Evolutionary conservation across 1,140 invertebrate genomes (phyloP).

Genomic region (Tribolium madens): DNA sequence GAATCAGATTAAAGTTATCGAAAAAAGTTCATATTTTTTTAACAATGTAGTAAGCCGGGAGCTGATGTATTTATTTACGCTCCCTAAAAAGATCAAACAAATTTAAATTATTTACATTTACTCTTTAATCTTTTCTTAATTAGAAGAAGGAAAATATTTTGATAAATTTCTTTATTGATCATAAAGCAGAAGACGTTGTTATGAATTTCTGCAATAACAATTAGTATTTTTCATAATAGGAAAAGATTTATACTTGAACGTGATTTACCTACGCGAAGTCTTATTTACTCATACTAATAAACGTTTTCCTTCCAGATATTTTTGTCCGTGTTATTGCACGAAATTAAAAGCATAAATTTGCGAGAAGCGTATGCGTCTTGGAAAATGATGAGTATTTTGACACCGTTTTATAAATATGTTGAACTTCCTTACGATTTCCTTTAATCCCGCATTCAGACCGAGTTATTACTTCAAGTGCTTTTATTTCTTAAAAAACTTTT

Average conservation of each 20-base stretch:
- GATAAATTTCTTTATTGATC: not conserved
- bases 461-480: not conserved
- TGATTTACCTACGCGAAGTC: not conserved
- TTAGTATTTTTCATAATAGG: not conserved
- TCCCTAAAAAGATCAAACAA: constrained; percentile 18
- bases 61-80: constrained; percentile 9
- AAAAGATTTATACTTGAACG: not conserved
- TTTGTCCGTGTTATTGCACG: constrained; percentile 10
- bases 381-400: constrained; percentile 23
- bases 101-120: constrained; percentile 4
- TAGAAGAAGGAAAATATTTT: not conserved
- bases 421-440: not conserved
- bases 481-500: not conserved
- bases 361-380: not conserved
- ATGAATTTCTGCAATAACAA: not conserved
- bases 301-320: constrained; percentile 16
- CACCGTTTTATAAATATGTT: constrained; percentile 16
- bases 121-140: no score
- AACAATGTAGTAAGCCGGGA: not conserved
- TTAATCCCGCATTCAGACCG: not conserved
- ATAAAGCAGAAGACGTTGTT: not conserved
- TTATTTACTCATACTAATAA: constrained; percentile 12
- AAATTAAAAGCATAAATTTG: constrained; percentile 35
- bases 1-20: not conserved
- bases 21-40: constrained; percentile 1